Conservation (phyloP, 2,888 invertebrate genomes). For the Drepanosiphum platanoidis region DNA sequence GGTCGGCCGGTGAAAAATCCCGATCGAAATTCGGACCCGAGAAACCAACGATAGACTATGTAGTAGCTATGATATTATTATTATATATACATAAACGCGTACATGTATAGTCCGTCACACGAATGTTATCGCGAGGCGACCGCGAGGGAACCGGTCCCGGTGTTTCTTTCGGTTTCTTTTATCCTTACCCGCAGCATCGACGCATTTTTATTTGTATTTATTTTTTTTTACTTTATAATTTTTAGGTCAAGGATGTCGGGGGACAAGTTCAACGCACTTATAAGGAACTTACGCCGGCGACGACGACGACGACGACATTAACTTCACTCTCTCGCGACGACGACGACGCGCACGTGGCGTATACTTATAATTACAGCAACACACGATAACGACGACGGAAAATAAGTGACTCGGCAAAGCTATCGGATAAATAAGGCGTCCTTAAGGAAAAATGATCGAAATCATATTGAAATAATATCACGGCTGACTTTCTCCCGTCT, state of each 20-base stretch:
- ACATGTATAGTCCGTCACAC: not conserved
- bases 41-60: too few relatives aligned
- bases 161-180: constrained; percentile 60
- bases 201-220: constrained; percentile 1
- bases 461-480: too few relatives aligned
- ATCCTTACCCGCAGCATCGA: constrained; percentile 17
- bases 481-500: not conserved
- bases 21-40: constrained; percentile 14
- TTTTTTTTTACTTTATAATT: constrained; percentile 24
- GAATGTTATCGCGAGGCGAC: not conserved
- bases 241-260: constrained; percentile 57
- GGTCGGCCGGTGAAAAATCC: constrained; percentile 45
- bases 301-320: not conserved
- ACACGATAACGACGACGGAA: not conserved
- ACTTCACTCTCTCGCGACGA: constrained; percentile 57
- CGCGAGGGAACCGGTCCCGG: constrained; percentile 29
- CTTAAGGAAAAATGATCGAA: too few relatives aligned
- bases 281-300: constrained; percentile 31
- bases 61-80: not conserved
- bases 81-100: too few relatives aligned
- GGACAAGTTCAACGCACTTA: constrained; percentile 60
- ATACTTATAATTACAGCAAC: not conserved
- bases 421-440: too few relatives aligned
- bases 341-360: not conserved
- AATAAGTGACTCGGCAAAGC: not conserved